Conservation (phyloP, 2,888 invertebrate species). For the Zygogramma bicolorata region DNA sequence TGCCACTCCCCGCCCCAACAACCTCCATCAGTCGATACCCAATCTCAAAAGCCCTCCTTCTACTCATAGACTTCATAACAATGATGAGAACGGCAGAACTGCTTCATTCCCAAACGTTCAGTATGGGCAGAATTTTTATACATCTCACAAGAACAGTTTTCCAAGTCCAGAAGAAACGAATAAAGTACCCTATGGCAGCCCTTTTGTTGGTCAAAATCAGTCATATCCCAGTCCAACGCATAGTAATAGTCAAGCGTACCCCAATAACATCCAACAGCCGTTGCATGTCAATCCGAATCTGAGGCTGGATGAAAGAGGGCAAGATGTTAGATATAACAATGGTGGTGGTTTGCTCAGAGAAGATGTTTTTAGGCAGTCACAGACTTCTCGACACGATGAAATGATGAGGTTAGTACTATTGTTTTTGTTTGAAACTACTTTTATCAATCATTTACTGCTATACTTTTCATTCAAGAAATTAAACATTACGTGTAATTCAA, state of each 20-base stretch:
- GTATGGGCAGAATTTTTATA: conserved; percentile 44
- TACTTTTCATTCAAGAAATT: too few relatives aligned
- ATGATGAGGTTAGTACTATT: conserved; percentile 52
- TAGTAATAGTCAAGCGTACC: conserved; percentile 52
- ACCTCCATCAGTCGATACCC: conserved; percentile 67
- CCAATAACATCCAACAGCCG: conserved; percentile 55
- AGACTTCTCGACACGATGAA: conserved; percentile 59
- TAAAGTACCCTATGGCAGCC: conserved; percentile 46
- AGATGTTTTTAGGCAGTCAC: conserved; percentile 62
- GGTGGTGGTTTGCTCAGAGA: conserved; percentile 60
- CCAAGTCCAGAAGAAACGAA: conserved; percentile 43
- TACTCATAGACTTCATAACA: conserved; percentile 50
- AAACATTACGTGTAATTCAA: too few relatives aligned
- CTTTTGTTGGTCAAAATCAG: too few relatives aligned
- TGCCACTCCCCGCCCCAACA: conserved; percentile 52
- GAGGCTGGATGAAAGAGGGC: conserved; percentile 41
- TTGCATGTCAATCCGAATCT: conserved; percentile 55
- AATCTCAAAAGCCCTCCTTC: conserved; percentile 65
- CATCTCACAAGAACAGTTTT: conserved; percentile 41
- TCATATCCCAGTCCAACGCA: conserved; percentile 58
- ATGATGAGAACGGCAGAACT: conserved; percentile 51
- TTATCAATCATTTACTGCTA: too few relatives aligned
- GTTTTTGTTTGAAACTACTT: too few relatives aligned
- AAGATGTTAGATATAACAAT: conserved; percentile 54
- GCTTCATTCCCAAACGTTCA: conserved; percentile 60